Evolutionary conservation across 53 echinoderm and acorn worm species (phyloP), one percentile per base, ranked within the genome.

Genomic region (Paracentrotus lividus): DNA sequence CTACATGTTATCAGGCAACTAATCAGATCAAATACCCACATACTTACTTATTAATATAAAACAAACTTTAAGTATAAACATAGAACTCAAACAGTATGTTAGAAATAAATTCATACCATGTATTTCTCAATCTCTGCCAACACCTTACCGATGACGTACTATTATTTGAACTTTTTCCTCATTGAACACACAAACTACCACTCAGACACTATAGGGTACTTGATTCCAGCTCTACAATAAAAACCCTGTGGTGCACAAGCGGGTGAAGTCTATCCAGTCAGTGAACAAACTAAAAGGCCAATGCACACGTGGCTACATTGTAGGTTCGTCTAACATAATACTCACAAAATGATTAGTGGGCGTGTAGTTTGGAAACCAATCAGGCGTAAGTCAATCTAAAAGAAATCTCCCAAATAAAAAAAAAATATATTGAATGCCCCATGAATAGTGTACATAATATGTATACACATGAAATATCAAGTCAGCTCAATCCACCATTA

Each of bases 221-320:
- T 72, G 38, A 38, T 72, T 36, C 18, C 15, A 36, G 15, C 40
- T 72, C 16, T 57, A 33, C 67, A 67, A 67, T 32, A 9, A 51
- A 23, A 36, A 36, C 3, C 21, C 36, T 40, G 40, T 20, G 40
- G 40, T 38, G 16, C 5, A 72, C 8, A 29, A 64, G 72, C 40
- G 21, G 72, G 3, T 4, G 72, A 40, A 40, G 38, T 26, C n/a
- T 24, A 32, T 32, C 13, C 85, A 49, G 49, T 85, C 47, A 51
- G 49, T 85, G 47, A 85, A 85, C 85, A 47, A 49, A 85, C 21
- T 85, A 49, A 85, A 51, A 51, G 47, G 47, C 8, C 26, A 85
- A 15, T 85, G 85, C n/a, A 85, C 85, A 85, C 85, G 84, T 85
- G 85, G 85, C 85, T 45, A 47, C n/a, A n/a, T n/a, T n/a, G 33